phyloP scores from a whole-genome alignment of 1,140 invertebrate genomes.

The Apocrypta bakeri region DNA sequence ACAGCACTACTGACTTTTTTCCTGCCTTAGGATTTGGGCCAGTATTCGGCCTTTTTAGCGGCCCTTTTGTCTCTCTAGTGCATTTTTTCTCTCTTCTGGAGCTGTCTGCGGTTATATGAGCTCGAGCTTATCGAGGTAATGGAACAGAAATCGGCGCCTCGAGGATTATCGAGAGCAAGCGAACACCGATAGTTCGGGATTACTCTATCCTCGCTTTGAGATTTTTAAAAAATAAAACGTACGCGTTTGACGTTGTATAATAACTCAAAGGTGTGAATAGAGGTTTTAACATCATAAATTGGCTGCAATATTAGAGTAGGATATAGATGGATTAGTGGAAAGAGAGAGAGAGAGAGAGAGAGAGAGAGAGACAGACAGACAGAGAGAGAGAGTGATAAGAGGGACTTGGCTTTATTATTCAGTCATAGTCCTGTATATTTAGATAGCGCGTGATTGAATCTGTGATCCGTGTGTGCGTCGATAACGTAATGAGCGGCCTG shows the following conservation, averaged over 20 bases:
- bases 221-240: too few species aligned
- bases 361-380: too few species aligned
- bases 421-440: slow-evolving; percentile 50
- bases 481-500: slow-evolving; percentile 60
- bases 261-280: too few species aligned
- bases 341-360: too few species aligned
- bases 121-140: slow-evolving; percentile 18
- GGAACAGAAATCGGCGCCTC: slow-evolving; percentile 20
- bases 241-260: too few species aligned
- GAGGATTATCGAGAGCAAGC: slow-evolving; percentile 8
- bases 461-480: slow-evolving; percentile 21
- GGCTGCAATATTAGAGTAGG: too few species aligned
- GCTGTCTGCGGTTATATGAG: slow-evolving; percentile 14
- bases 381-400: too few species aligned
- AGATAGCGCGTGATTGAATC: slow-evolving; percentile 59
- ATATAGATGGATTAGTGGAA: too few species aligned
- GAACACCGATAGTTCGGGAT: not conserved
- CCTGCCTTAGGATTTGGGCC: not conserved
- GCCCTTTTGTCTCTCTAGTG: not conserved
- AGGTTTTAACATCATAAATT: too few species aligned
- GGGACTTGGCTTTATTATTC: slow-evolving; percentile 51
- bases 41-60: too few species aligned
- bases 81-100: not conserved
- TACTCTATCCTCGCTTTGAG: not conserved
- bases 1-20: not conserved